phyloP scores from a whole-genome alignment of 2,797 vertebrate species.

The Squalus acanthias region DNA sequence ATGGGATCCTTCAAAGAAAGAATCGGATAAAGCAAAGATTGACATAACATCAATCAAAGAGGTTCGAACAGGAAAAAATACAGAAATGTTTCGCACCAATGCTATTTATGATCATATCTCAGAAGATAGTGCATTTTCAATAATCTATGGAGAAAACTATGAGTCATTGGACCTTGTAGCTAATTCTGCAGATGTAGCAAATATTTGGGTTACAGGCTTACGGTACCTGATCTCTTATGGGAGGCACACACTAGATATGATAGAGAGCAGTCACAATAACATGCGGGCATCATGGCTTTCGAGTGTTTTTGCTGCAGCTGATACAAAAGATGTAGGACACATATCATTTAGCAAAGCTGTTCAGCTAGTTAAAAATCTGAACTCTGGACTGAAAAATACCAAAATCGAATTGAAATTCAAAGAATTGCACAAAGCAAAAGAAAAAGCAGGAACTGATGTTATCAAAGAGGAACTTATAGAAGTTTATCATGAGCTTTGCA shows the following conservation, averaged over 20 bases:
- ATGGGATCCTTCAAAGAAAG: constrained; percentile 98
- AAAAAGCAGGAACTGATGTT: constrained; percentile 73
- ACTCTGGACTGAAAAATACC: constrained; percentile 85
- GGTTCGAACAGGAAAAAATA: constrained; percentile 93
- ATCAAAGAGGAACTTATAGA: constrained; percentile 90
- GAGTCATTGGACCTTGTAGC: constrained; percentile 95
- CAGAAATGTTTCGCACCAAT: constrained; percentile 94
- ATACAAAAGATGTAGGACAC: constrained; percentile 66
- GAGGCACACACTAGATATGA: constrained; percentile 91
- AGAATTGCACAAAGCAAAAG: constrained; percentile 88
- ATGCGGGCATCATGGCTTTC: constrained; percentile 93
- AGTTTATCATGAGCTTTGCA: constrained; percentile 97
- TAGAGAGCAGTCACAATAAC: constrained; percentile 88
- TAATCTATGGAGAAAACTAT: constrained; percentile 94
- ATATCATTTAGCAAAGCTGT: constrained; percentile 77
- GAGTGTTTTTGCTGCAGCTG: constrained; percentile 78
- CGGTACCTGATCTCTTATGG: constrained; percentile 95
- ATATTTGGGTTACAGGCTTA: constrained; percentile 95
- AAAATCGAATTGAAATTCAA: constrained; percentile 97
- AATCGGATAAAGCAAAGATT: constrained; percentile 96
- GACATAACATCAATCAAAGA: constrained; percentile 94
- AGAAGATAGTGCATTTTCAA: constrained; percentile 91
- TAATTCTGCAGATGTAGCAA: constrained; percentile 90
- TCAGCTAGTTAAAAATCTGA: constrained; percentile 83
- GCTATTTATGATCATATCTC: constrained; percentile 96